phyloP scores from a whole-genome alignment of 1,140 invertebrate species.

The Sinella curviseta region DNA sequence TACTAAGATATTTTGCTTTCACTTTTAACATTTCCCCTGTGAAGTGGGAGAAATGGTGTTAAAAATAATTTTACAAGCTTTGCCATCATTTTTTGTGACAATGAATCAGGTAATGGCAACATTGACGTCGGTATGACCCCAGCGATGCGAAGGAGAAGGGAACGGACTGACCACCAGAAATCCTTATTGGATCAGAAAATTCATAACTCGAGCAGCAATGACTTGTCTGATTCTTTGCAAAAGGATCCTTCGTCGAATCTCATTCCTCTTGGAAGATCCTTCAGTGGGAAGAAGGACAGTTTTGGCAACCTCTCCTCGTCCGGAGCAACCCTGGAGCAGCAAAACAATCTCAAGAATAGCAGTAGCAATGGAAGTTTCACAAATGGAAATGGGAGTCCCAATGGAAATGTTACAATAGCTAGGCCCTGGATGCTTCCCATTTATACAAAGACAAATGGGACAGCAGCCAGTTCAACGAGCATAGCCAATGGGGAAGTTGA shows the following conservation, averaged over 20 bases:
- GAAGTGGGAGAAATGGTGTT: too few relatives aligned
- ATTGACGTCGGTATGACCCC: slow-evolving; percentile 61
- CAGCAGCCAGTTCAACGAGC: slow-evolving; percentile 7
- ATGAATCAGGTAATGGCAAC: slow-evolving; percentile 29
- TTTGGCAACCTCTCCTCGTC: slow-evolving; percentile 18
- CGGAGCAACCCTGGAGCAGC: slow-evolving; percentile 15
- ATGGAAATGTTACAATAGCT: slow-evolving; percentile 57
- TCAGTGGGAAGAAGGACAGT: slow-evolving; percentile 45
- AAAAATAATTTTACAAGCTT: not conserved
- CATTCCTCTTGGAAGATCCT: slow-evolving; percentile 38
- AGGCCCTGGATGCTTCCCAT: slow-evolving; percentile 65
- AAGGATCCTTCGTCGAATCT: slow-evolving; percentile 42
- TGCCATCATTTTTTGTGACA: not conserved
- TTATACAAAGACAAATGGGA: slow-evolving; percentile 47
- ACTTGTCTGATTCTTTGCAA: slow-evolving; percentile 27
- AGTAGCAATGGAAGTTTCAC: slow-evolving; percentile 61
- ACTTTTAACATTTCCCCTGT: not conserved
- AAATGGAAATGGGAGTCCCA: slow-evolving; percentile 62
- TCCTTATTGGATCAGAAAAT: slow-evolving; percentile 72
- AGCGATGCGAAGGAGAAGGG: slow-evolving; percentile 68
- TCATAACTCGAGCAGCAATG: slow-evolving; percentile 38
- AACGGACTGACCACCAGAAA: slow-evolving; percentile 72
- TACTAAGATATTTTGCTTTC: too few relatives aligned
- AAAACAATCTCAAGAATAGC: slow-evolving; percentile 52
- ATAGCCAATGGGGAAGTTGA: slow-evolving; percentile 37